Base-by-base conservation (phyloP, 2,113 vertebrate genomes). In the Siniperca chuatsi region DNA sequence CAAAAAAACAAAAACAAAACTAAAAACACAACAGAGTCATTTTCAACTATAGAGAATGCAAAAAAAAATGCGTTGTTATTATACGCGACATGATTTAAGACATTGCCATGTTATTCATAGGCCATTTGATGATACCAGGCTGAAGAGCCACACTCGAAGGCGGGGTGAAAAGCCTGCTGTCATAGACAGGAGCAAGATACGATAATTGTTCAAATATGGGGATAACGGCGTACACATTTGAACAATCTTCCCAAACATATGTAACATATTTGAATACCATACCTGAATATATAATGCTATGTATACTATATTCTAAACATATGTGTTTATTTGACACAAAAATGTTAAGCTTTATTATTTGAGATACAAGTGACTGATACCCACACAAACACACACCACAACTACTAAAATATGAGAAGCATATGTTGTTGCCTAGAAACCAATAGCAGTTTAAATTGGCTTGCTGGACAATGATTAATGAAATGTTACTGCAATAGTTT, bases 361-460 rank as follows among this genome's bases (percentile, higher is more conserved):
- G 20, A 67, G 11, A 21, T 18, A n/a, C 8, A 61, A 66, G 25
- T 46, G 48, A 48, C 29, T 23, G 29, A 67, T 15, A 21, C 3
- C 1, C 29, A 81, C 42, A 69, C 75, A 60, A 21, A 42, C 46
- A 79, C 52, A 75, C n/a, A 50, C 69, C 16, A 20, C 25, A 37
- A 37, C 37, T 70, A 60, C 76, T 46, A 44, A 83, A 87, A 75
- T 35, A 57, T 42, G 44, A 70, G 40, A 6, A 15, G 48, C 20
- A 11, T 46, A 48, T 2, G 29, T 65, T 71, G 89, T 94, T 92
- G 86, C 90, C 71, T 81, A 12, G 90, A 87, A 80, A 91, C 89
- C 44, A 70, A 29, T 4, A 69, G 33, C 69, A 66, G 69, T 73
- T 84, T 60, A 48, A 69, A 57, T 11, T 66, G 8, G 29, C 68